Base-by-base conservation (phyloP, 2,888 invertebrate genomes). In the Rhogogaster chlorosoma region DNA sequence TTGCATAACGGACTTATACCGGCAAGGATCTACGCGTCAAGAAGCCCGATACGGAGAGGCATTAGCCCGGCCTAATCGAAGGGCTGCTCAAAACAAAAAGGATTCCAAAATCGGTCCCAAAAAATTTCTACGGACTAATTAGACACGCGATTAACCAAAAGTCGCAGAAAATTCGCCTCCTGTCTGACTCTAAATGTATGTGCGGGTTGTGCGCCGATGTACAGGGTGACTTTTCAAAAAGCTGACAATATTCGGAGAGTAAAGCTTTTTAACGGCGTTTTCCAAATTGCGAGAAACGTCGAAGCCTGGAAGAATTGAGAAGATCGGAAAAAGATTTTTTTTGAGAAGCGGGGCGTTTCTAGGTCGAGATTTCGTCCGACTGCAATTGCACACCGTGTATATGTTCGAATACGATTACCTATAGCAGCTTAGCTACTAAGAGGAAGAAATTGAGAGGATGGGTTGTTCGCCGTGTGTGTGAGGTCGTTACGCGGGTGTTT, bases 401-500 rank as follows among this genome's bases (percentile, higher is more conserved):
- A 42, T 73, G 29, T 38, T 42, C 26, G 22, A 22, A 42, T 36
- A 73, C 73, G 22, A n/a, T 42, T 42, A 73, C 22, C 73, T 42
- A 61, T 29, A 26, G 22, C 38, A 36, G 36, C 32, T 70, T 22
- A 36, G 36, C 32, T 70, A 3, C 67, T 15, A 22, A 42, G 73
- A 73, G 42, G 12, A 29, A 70, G 83, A 4, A 42, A 71, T 53
- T 29, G 67, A 83, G 45, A 70, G 49, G 38, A 70, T 10, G 45
- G 67, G 26, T 12, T 26, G 22, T 38, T 15, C 3, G 10, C n/a
- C 12, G 2, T 53, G 53, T 77, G 75, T 84, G 84, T 36, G 75
- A 88, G 89, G 87, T 90, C 90, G 91, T 91, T 91, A 89, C 88
- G 89, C 90, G 90, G 91, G 90, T 90, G 91, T 91, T 91, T 91